These are phyloP conservation scores for Artibeus jamaicensis DNA, from an alignment of 2,797 vertebrate genomes.

Conservation along the genomic window DNA sequence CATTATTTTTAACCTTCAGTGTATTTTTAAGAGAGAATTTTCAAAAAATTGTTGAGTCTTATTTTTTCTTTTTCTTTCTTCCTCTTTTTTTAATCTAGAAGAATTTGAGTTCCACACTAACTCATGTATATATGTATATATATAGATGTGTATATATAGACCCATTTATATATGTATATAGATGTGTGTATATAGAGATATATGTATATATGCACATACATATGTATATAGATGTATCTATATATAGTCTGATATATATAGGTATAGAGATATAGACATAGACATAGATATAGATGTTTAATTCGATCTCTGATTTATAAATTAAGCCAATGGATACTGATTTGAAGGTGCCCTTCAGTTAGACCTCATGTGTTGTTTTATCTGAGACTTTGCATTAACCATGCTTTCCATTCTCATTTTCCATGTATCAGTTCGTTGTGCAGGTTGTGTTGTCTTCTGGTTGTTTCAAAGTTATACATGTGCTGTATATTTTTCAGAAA, in stretches of 20 bases:
- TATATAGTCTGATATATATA: background rate
- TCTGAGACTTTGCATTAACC: background rate
- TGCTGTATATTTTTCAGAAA: background rate
- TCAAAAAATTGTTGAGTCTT: background rate
- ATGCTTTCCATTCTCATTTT: background rate
- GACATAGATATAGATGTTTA: background rate
- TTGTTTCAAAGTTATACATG: background rate
- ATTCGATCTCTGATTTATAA: background rate
- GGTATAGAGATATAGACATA: background rate
- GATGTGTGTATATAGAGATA: background rate
- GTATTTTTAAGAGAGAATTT: background rate
- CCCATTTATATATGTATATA: background rate
- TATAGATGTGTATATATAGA: background rate
- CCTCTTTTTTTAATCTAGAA: background rate
- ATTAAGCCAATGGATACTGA: background rate
- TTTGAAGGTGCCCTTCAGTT: background rate
- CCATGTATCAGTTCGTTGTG: background rate
- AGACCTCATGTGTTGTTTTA: background rate
- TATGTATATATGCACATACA: background rate
- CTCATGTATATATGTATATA: background rate
- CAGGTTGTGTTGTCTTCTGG: background rate
- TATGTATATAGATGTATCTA: too few species aligned
- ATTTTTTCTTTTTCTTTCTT: background rate
- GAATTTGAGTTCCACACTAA: background rate
- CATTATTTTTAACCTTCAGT: background rate